Evolutionary conservation across 2,888 invertebrate genomes (phyloP), one percentile per base, ranked within the genome.

Genomic region (Siphlonurus alternatus): DNA sequence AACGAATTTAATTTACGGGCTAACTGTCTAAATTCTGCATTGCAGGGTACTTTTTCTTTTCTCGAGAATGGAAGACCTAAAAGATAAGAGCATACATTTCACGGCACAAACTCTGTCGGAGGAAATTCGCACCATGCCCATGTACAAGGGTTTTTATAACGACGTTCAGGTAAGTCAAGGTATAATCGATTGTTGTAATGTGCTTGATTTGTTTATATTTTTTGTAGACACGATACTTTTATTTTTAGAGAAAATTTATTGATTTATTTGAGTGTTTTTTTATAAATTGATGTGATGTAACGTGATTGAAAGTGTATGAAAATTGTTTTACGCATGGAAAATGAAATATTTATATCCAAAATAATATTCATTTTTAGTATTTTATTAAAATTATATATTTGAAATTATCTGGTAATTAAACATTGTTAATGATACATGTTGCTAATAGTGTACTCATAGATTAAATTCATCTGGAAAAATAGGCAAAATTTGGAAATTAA

Each of bases 81-180:
- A 80, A 69, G 83, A 85, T 68, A 81, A 81, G 70, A 80, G 82
- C 67, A 83, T 90, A 69, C 86, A 89, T 71, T 83, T 86, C 68
- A 86, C 87, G 63, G 87, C 90, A 20, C 75, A 85, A 67, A 89
- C 88, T 77, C 80, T 93, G 71, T 84, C 89, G n/a, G 83, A 86
- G 67, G 88, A 91, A 74, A 83, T 92, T 66, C 85, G 88, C 75
- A 82, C 81, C 69, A 83, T 88, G 73, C 81, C 86, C 54, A 83
- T 86, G 69, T 92, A 91, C 71, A 83, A 85, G 74, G 82, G 83
- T 66, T 83, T 92, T 71, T 89, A 85, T 72, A 84, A 83, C 73
- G 87, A 89, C 74, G 82, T 92, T 68, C 89, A 90, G 83, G 91
- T 87, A 76, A 72, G n/a, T n/a, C n/a, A 69, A 67, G 25, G 20